Evolutionary conservation across 1,140 invertebrate species (phyloP), one percentile per base, ranked within the genome.

Genomic region (Lerema accius): DNA sequence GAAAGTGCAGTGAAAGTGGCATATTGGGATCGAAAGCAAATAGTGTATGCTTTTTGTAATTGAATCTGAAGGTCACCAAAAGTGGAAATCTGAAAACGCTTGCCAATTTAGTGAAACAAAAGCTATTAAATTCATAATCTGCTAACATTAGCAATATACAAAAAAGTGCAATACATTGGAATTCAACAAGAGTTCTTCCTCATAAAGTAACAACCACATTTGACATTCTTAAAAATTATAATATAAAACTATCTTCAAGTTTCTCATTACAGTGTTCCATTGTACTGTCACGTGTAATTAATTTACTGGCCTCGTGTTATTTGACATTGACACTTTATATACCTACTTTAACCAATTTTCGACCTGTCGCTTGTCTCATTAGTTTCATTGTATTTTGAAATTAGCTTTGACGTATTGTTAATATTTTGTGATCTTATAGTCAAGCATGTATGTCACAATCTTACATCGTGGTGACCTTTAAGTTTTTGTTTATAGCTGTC

Each of bases 1-100:
- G 70, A 69, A 73, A 69, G 70, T 73, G 55, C 50, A 67, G 70
- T 49, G 70, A 73, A 73, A 73, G 70, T 73, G 67, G 67, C 66
- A 69, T 69, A 67, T 73, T 67, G 63, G 67, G 70, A 69, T 73
- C 40, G 70, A 73, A 73, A 73, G 67, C 67, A 15, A 28, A 11
- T 43, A 17, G 15, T 56, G 6, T 14, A 55, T 56, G 19, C 10
- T 46, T 26, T 46, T 46, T 17, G 0, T 17, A 9, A 0, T n/a
- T n/a, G 4, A 17, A 43, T 14, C 15, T 43, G 5, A 0, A 19
- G 1, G 10, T 43, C 6, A 43, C 7, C 0, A 3, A 23, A 23
- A 23, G 5, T 3, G 19, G 19, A 23, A 23, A 23, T 3, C 5
- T 23, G 5, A 23, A 23, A 23, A 23, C 5, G 19, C 19, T 23